Conservation (phyloP, 2,797 vertebrate genomes). For the Tokudaia tokunoshimensis region DNA sequence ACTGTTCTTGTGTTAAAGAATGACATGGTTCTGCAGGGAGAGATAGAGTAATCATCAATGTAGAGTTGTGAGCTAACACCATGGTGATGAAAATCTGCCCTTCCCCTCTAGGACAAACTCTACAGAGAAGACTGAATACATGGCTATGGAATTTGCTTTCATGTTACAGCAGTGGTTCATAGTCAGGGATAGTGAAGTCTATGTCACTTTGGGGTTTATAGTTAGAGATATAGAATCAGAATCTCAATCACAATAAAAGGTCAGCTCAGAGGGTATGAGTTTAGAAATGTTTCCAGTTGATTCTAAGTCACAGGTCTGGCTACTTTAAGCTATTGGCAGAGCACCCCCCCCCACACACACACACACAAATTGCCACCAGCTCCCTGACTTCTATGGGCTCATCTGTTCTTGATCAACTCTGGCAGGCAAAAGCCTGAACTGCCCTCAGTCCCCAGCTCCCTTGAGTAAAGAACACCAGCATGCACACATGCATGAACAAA, state of each 20-base stretch:
- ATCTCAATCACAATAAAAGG: background rate
- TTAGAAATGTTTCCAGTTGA: background rate
- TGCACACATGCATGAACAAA: background rate
- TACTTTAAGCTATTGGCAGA: background rate
- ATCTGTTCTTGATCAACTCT: background rate
- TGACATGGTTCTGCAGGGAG: background rate
- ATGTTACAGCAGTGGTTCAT: background rate
- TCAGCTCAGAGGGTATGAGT: background rate
- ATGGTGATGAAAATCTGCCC: background rate
- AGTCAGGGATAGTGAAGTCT: background rate
- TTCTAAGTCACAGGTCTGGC: background rate
- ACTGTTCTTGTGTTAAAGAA: background rate
- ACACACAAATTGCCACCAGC: background rate
- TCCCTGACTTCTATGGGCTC: background rate
- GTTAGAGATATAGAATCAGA: background rate
- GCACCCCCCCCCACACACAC: background rate
- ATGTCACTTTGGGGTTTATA: background rate
- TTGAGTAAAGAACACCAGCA: background rate
- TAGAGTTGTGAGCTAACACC: background rate
- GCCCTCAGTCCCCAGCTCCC: background rate
- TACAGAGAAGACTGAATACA: background rate
- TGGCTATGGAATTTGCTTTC: constrained; percentile 21
- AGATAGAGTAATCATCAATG: background rate
- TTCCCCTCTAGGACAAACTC: background rate
- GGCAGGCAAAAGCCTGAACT: background rate